phyloP scores from a whole-genome alignment of 2,797 vertebrate species.

The Tenualosa ilisha region DNA sequence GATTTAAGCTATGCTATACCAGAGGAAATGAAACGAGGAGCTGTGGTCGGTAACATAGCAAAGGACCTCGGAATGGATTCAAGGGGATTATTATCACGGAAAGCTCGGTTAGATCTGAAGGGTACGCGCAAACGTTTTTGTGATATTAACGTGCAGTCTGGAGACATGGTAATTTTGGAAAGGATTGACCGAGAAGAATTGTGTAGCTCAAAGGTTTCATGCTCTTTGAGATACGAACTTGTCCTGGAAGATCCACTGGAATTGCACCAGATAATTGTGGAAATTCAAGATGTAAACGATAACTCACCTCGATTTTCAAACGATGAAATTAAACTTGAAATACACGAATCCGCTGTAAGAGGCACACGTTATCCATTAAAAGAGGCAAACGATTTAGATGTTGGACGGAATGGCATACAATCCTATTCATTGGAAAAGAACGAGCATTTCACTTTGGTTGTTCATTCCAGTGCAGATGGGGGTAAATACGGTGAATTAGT shows the following conservation, averaged over 20 bases:
- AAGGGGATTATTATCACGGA: conserved; percentile 42
- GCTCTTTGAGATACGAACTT: conserved; percentile 46
- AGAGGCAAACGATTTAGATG: conserved; percentile 64
- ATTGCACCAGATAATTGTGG: conserved; percentile 46
- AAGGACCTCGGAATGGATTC: conserved; percentile 33
- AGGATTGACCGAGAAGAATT: conserved; percentile 53
- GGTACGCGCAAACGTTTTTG: conserved; percentile 37
- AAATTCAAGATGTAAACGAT: conserved; percentile 57
- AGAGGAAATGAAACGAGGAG: conserved; percentile 15
- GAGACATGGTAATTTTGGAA: conserved; percentile 40
- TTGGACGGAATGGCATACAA: conserved; percentile 58
- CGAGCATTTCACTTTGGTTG: conserved; percentile 61
- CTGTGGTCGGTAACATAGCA: conserved; percentile 48
- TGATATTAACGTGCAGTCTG: conserved; percentile 37
- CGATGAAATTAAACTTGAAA: conserved; percentile 51
- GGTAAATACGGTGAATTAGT: conserved; percentile 54
- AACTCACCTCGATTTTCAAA: conserved; percentile 51
- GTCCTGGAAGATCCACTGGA: conserved; percentile 52
- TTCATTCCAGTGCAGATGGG: conserved; percentile 42
- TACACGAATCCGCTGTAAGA: conserved; percentile 36
- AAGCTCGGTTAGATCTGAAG: conserved; percentile 52
- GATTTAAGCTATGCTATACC: background rate
- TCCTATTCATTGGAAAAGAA: conserved; percentile 63
- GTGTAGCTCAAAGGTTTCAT: conserved; percentile 37
- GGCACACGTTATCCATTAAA: conserved; percentile 57